These are phyloP conservation scores for Gulo gulo DNA, from an alignment of 2,113 vertebrate species.

Conservation along the genomic window DNA sequence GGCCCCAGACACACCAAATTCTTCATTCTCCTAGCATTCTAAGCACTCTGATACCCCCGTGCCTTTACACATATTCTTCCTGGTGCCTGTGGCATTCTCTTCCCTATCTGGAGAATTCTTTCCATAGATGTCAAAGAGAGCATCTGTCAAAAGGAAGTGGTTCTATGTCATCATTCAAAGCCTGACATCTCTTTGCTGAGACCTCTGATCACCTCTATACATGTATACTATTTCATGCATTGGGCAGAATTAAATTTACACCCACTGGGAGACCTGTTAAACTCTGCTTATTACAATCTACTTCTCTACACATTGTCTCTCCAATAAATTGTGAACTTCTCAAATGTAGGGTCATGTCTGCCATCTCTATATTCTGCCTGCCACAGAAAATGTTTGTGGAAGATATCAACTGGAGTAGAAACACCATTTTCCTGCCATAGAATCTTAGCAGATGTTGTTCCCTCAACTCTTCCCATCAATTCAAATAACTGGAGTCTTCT, in stretches of 20 bases:
- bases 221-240: background rate
- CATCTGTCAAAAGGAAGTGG: background rate
- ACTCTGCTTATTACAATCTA: background rate
- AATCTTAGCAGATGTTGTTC: background rate
- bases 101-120: background rate
- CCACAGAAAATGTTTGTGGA: background rate
- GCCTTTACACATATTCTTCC: background rate
- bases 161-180: background rate
- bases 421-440: background rate
- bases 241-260: background rate
- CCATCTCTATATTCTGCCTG: background rate
- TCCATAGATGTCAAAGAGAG: background rate
- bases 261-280: background rate
- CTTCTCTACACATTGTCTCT: background rate
- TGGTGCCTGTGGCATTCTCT: background rate
- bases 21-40: background rate
- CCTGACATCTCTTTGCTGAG: background rate
- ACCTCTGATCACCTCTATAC: background rate
- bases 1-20: background rate
- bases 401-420: background rate
- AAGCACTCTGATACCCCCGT: background rate
- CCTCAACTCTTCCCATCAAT: background rate
- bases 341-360: background rate
- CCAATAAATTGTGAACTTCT: background rate
- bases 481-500: background rate